A percentile compares a stretch with the other conserved stretches of the same genome.
These are phyloP conservation scores for Tetramorium alpestre DNA, from an alignment of 1,140 invertebrate genomes.

Conservation along the genomic window DNA sequence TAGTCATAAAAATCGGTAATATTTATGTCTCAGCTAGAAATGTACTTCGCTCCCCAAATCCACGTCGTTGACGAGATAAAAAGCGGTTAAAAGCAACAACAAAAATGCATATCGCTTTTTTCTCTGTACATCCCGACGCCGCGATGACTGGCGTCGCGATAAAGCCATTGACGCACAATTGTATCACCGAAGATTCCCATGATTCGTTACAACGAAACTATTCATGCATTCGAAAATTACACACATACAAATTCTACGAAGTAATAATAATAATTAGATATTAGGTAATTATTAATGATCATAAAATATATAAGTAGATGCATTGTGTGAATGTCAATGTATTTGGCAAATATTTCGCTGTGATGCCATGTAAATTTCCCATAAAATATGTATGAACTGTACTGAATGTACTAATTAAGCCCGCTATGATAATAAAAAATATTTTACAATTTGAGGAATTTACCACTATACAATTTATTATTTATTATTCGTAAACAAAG, in stretches of 20 bases:
- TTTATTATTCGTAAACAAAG: background rate
- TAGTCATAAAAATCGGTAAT: background rate
- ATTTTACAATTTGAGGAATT: too few relatives aligned
- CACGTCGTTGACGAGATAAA: background rate
- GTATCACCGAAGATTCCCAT: background rate
- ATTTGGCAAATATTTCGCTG: constrained; percentile 13
- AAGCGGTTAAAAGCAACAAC: background rate
- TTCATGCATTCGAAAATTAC: background rate
- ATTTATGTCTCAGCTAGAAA: background rate
- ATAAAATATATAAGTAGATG: background rate
- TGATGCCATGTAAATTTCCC: background rate
- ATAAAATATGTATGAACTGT: constrained; percentile 15
- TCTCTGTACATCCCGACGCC: background rate
- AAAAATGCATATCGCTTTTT: background rate
- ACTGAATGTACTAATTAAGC: background rate
- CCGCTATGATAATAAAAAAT: background rate
- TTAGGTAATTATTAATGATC: background rate
- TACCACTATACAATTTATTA: too few relatives aligned
- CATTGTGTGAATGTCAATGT: background rate
- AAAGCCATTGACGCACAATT: background rate
- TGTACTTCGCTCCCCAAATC: background rate
- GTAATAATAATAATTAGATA: background rate
- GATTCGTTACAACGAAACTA: background rate
- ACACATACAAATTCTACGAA: background rate
- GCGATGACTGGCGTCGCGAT: background rate